Evolutionary conservation across 2,797 vertebrate species (phyloP), one percentile per base, ranked within the genome.

Genomic region (Premnoplex brunnescens): DNA sequence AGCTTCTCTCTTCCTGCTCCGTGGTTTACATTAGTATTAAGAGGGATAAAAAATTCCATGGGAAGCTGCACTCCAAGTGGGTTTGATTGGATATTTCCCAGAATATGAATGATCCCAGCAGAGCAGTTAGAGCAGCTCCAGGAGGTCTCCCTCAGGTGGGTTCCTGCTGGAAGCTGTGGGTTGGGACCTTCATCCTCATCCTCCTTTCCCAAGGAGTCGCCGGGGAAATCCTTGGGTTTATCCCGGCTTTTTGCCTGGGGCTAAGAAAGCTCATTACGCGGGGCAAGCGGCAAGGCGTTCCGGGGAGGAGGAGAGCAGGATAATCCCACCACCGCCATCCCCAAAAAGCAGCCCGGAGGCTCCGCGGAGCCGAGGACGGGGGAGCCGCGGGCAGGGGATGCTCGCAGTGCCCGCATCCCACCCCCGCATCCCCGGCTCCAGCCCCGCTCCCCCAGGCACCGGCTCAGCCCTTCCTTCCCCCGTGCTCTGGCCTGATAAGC

Each of bases 401-500:
- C 72, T 69, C n/a, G 3, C 4, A 4, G 72, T 71, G 48, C 80
- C 63, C 81, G 26, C 26, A 80, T 11, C 79, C 80, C 76, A 36
- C 19, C 80, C 49, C 74, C 7, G 21, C 62, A 64, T 44, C 62
- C 62, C 62, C 41, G 10, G 19, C 59, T 39, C 27, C 59, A 12
- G 8, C 36, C 59, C 37, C 36, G 26, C 36, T 6, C 67, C 83
- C 8, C 15, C 67, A 72, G 89, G 79, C 86, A 20, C 62, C 83
- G 30, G 72, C 89, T 93, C 80, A 69, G 24, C 60, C 18, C 63
- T 84, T 36, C 91, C 75, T 73, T 51, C 84, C 81, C 48, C 56
- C 52, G 6, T 68, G 72, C 83, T 81, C 55, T 37, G 39, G 55
- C 19, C 83, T 60, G 94, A 85, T 83, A 93, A 96, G 88, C 86